Evolutionary conservation across 2,888 invertebrate species (phyloP), one percentile per base, ranked within the genome.

Genomic region (Epinotia nisella): DNA sequence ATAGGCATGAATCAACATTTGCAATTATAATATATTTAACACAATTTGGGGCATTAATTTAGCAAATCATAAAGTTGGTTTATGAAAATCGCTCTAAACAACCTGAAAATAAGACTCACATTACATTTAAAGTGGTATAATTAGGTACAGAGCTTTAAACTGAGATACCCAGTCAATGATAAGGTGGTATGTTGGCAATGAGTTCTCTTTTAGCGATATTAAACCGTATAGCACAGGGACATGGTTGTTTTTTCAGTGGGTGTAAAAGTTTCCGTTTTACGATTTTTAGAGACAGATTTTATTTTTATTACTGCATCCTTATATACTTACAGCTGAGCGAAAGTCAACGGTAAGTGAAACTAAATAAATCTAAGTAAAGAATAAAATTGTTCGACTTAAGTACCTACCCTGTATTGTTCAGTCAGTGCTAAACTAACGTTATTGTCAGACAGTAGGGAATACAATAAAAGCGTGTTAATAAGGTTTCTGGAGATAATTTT

Each of bases 21-120:
- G 55, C 60, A 67, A 61, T 72, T 61, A 41, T 45, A 71, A 49
- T n/a, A n/a, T n/a, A 65, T 53, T 29, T 45, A 67, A 56, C 19
- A 21, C 35, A 59, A 59, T 39, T 39, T 17, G 35, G 35, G 35
- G 21, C 45, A 24, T 19, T n/a, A 13, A n/a, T 45, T 61, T 24
- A 45, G 45, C 45, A 24, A 61, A 1, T 45, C 10, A n/a, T 2
- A 15, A 21, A 2, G 2, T 24, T 35, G 35, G 35, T 41, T 11
- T 61, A 13, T 24, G 2, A 45, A 45, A 61, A 61, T 24, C 15
- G 15, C 45, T 45, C 41, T 41, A 41, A 61, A 41, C 0, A 1
- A 2, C 15, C 15, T 45, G 11, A 13, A n/a, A 21, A 61, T 61
- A 45, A n/a, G 61, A 15, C 21, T n/a, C 3, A 24, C 24, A 45